Evolutionary conservation across 2,888 invertebrate genomes (phyloP).

Genomic region (Notodonta ziczac): DNA sequence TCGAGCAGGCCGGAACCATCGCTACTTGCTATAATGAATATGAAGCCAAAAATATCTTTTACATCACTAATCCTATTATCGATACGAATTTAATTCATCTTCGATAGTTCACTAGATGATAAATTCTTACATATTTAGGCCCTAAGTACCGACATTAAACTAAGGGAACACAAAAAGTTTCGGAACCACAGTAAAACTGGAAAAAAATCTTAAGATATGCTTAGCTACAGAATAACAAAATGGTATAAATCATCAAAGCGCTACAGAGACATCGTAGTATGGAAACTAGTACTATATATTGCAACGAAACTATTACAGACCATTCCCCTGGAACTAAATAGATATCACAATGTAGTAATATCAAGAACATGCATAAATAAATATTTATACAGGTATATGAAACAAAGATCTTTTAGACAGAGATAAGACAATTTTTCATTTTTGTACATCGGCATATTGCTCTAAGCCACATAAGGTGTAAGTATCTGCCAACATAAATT

Average conservation of each 20-base stretch:
- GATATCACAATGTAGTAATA: constrained; percentile 58
- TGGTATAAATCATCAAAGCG: constrained; percentile 44
- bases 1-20: constrained; percentile 36
- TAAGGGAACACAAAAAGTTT: constrained; percentile 55
- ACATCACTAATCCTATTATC: constrained; percentile 62
- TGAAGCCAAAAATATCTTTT: constrained; percentile 74
- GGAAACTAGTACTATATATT: constrained; percentile 40
- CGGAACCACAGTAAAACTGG: constrained; percentile 50
- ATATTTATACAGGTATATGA: constrained; percentile 27
- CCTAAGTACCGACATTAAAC: constrained; percentile 71
- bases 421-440: constrained; percentile 21
- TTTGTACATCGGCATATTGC: constrained; percentile 33
- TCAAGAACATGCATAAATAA: constrained; percentile 42
- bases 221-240: constrained; percentile 54
- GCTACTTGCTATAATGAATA: constrained; percentile 60
- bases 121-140: constrained; percentile 65
- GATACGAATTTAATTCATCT: constrained; percentile 62
- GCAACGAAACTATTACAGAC: constrained; percentile 44
- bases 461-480: constrained; percentile 21
- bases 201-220: constrained; percentile 56
- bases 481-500: constrained; percentile 44
- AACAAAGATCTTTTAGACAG: constrained; percentile 40
- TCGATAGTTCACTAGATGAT: constrained; percentile 53
- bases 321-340: constrained; percentile 45
- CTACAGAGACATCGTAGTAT: constrained; percentile 36